These are phyloP conservation scores for Aphidius gifuensis DNA, from an alignment of 1,140 invertebrate species.

Conservation along the genomic window DNA sequence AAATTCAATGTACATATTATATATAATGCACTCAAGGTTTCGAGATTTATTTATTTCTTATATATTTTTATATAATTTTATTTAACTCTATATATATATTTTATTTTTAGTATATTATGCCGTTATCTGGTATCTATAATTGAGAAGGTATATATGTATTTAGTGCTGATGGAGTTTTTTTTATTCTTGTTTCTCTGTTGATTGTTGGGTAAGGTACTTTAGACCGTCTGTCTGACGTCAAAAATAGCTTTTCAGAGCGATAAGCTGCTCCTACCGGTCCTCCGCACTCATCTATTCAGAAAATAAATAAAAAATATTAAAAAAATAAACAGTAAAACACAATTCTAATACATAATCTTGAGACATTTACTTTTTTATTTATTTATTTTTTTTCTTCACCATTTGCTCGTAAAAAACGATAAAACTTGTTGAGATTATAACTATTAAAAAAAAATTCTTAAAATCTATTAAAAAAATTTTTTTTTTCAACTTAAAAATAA, in stretches of 20 bases:
- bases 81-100: no score
- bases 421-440: no score
- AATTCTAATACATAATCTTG: conserved; percentile 3
- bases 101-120: no score
- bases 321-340: background rate
- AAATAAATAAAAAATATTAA: background rate
- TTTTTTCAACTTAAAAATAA: no score
- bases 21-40: conserved; percentile 15
- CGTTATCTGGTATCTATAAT: no score
- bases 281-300: background rate
- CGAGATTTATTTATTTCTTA: conserved; percentile 3
- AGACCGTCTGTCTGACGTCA: conserved; percentile 9
- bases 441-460: no score
- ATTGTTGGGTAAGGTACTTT: conserved; percentile 4
- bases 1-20: background rate
- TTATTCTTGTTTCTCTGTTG: background rate
- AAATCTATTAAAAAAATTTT: no score
- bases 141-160: background rate
- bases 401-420: background rate
- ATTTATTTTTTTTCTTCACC: background rate
- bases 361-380: background rate
- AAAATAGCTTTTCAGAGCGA: conserved; percentile 13
- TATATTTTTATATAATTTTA: no score
- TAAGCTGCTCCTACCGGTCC: conserved; percentile 11
- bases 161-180: conserved; percentile 6